These are phyloP conservation scores for Galerucella calmariensis DNA, from an alignment of 2,888 invertebrate species.

Conservation along the genomic window DNA sequence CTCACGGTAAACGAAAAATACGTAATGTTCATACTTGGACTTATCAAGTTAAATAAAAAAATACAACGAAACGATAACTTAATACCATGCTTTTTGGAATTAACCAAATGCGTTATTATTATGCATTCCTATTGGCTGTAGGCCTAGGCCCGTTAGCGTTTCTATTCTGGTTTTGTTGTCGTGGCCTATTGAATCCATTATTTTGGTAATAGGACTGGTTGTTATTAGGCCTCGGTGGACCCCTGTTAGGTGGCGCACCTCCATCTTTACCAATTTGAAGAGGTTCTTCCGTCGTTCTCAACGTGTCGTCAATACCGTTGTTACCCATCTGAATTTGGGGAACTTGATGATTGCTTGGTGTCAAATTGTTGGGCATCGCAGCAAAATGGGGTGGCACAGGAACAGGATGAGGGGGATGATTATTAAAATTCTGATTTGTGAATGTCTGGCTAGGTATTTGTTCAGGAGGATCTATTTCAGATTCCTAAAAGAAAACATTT, in stretches of 20 bases:
- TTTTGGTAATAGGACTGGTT: constrained; percentile 61
- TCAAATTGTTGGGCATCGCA: constrained; percentile 44
- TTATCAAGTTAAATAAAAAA: constrained; percentile 39
- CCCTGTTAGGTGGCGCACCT: constrained; percentile 46
- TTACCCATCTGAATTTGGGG: constrained; percentile 44
- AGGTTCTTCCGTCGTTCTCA: constrained; percentile 47
- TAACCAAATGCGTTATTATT: constrained; percentile 20
- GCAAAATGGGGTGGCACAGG: constrained; percentile 68
- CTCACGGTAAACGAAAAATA: constrained; percentile 18
- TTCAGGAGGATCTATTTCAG: constrained; percentile 81
- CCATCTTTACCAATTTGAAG: constrained; percentile 46
- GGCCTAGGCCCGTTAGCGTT: constrained; percentile 56
- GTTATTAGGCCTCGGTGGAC: constrained; percentile 47
- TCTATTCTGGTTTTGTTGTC: constrained; percentile 50
- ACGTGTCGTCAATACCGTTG: constrained; percentile 49
- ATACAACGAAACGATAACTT: constrained; percentile 38
- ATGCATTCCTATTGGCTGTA: constrained; percentile 45
- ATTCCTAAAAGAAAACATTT: constrained; percentile 67
- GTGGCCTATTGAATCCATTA: constrained; percentile 58
- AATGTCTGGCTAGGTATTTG: constrained; percentile 85
- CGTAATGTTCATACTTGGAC: constrained; percentile 36
- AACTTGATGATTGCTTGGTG: constrained; percentile 57
- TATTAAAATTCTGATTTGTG: constrained; percentile 82
- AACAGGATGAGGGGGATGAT: constrained; percentile 68
- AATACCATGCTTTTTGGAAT: constrained; percentile 35